Evolutionary conservation across 2,888 invertebrate species (phyloP).

Genomic region (Scaptomyza polygonia): DNA sequence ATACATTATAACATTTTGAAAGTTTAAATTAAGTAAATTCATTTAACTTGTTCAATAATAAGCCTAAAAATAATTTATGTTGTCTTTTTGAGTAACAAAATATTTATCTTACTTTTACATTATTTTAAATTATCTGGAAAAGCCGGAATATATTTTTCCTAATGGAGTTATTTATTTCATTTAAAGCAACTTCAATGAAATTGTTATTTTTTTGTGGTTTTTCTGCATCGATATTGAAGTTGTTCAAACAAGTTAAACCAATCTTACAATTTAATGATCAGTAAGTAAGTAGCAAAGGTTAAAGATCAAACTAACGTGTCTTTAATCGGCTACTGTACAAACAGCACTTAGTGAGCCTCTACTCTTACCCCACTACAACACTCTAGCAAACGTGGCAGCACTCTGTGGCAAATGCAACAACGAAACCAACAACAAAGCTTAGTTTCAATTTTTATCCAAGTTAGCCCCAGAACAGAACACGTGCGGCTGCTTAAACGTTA

Average conservation of each 20-base stretch:
- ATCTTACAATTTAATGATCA: slow-evolving; percentile 15
- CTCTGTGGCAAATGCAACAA: slow-evolving; percentile 11
- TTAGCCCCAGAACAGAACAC: slow-evolving; percentile 23
- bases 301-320: slow-evolving; percentile 43
- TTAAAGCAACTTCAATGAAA: not conserved
- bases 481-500: slow-evolving; percentile 71
- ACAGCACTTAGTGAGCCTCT: not conserved
- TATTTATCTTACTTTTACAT: too few species aligned
- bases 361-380: not conserved
- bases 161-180: too few species aligned
- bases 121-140: too few species aligned
- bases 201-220: not conserved
- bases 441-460: not conserved
- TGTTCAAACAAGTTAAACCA: not conserved
- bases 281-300: slow-evolving; percentile 24
- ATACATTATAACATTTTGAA: too few species aligned
- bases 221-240: not conserved
- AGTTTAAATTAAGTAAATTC: too few species aligned
- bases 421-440: slow-evolving; percentile 14
- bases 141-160: too few species aligned
- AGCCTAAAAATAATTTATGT: too few species aligned
- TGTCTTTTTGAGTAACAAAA: too few species aligned
- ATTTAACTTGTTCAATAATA: too few species aligned
- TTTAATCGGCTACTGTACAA: slow-evolving; percentile 49
- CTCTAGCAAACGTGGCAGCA: slow-evolving; percentile 19